Conservation (phyloP, 1,140 invertebrate genomes). For the Anoplophora glabripennis region DNA sequence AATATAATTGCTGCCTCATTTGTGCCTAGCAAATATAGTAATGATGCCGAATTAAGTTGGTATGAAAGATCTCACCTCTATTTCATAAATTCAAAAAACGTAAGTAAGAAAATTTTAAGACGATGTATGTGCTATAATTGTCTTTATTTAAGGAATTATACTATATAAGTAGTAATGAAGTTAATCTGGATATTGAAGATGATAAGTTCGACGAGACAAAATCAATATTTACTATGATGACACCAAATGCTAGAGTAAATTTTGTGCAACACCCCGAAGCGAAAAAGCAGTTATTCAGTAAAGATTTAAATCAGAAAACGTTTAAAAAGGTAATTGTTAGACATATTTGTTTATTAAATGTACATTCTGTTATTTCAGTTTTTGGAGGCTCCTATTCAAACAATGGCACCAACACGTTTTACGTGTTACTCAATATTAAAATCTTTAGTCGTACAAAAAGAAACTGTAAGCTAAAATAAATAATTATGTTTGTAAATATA, state of each 20-base stretch:
- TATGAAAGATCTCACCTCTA: slow-evolving; percentile 58
- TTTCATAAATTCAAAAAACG: slow-evolving; percentile 58
- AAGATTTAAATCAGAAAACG: slow-evolving; percentile 24
- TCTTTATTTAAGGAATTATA: slow-evolving; percentile 34
- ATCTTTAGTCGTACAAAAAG: slow-evolving; percentile 45
- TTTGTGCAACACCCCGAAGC: slow-evolving; percentile 3
- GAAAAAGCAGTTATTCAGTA: slow-evolving; percentile 26
- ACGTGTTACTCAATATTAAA: slow-evolving; percentile 50
- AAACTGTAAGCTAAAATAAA: slow-evolving; percentile 2
- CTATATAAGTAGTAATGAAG: slow-evolving; percentile 32
- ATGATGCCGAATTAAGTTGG: slow-evolving; percentile 53
- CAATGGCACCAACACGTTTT: slow-evolving; percentile 52
- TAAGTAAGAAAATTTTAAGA: slow-evolving; percentile 47
- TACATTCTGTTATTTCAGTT: slow-evolving; percentile 47
- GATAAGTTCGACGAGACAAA: slow-evolving; percentile 14
- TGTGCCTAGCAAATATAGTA: slow-evolving; percentile 53
- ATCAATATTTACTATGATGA: slow-evolving; percentile 32
- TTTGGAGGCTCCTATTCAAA: slow-evolving; percentile 54
- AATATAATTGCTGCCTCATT: slow-evolving; percentile 53
- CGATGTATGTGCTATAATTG: slow-evolving; percentile 7
- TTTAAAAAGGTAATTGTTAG: slow-evolving; percentile 30
- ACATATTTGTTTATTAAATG: slow-evolving; percentile 1
- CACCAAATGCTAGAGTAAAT: slow-evolving; percentile 22
- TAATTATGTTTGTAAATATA: too few relatives aligned
- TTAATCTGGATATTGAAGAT: slow-evolving; percentile 15